Conservation (phyloP, 1,140 invertebrate genomes). For the Matsumurasca onukii region DNA sequence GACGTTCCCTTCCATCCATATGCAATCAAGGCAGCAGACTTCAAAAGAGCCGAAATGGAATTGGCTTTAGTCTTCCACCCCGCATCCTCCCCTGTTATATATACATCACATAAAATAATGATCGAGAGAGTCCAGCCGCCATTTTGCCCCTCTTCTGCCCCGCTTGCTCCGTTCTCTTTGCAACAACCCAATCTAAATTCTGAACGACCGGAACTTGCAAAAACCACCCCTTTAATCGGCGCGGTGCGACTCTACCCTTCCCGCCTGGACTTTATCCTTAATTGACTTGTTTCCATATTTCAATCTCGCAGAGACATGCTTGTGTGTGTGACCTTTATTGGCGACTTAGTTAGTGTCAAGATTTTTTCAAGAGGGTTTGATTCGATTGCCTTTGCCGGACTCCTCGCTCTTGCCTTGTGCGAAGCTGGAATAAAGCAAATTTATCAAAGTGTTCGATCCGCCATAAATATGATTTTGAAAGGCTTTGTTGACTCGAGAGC, state of each 20-base stretch:
- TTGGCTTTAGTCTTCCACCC: conserved; percentile 37
- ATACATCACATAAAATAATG: conserved; percentile 43
- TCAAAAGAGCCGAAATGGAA: conserved; percentile 39
- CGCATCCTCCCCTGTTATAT: conserved; percentile 34
- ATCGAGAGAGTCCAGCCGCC: conserved; percentile 45
- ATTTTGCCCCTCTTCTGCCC: conserved; percentile 44
- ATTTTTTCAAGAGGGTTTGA: too few relatives aligned
- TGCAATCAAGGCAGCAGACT: conserved; percentile 39
- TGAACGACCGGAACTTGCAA: conserved; percentile 24
- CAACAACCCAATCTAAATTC: conserved; percentile 39
- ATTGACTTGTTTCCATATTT: conserved; percentile 25
- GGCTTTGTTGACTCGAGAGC: conserved; percentile 7
- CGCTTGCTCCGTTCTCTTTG: conserved; percentile 20
- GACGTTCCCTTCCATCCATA: conserved; percentile 39
- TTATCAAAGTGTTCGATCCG: conserved; percentile 12
- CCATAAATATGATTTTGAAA: conserved; percentile 14
- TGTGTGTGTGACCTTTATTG: conserved; percentile 14
- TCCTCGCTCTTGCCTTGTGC: neutral
- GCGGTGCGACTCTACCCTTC: conserved; percentile 25
- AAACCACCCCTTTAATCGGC: conserved; percentile 26
- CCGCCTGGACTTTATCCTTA: conserved; percentile 24
- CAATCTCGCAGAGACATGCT: too few relatives aligned
- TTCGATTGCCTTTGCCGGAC: conserved; percentile 15
- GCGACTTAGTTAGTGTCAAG: conserved; percentile 17
- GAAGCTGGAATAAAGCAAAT: neutral